These are phyloP conservation scores for Falcunculus frontatus DNA, from an alignment of 2,113 vertebrate species.

Conservation along the genomic window DNA sequence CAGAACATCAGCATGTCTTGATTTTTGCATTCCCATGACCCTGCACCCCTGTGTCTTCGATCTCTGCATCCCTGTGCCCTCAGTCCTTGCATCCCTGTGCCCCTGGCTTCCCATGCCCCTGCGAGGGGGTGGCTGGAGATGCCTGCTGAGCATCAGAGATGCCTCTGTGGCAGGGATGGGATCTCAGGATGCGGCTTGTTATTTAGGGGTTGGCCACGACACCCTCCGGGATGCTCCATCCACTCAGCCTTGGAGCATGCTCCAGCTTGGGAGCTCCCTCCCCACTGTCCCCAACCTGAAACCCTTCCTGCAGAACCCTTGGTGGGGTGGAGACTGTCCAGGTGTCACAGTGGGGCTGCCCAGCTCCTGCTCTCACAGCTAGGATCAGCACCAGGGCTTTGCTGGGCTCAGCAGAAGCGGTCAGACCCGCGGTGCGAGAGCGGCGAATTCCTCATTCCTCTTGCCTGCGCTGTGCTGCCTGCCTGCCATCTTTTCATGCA, in stretches of 20 bases:
- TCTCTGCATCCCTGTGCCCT: not conserved
- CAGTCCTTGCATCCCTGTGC: not conserved
- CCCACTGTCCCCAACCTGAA: not conserved
- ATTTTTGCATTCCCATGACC: not conserved
- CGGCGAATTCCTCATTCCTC: conserved; percentile 38
- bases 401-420: not conserved
- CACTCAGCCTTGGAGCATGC: accelerated
- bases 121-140: not conserved
- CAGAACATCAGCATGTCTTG: not conserved
- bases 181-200: accelerated
- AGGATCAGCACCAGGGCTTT: accelerated
- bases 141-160: accelerated
- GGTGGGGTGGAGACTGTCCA: accelerated
- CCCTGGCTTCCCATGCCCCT: not conserved
- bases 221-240: not conserved
- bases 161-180: not conserved
- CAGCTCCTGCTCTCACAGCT: not conserved
- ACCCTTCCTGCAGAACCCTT: accelerated
- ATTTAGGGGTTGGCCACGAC: not conserved
- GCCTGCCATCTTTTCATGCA: conserved; percentile 63
- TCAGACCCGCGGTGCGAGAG: not conserved
- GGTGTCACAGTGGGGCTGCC: not conserved
- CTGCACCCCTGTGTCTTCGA: not conserved
- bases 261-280: not conserved
- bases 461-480: conserved; percentile 41